phyloP scores from a whole-genome alignment of 1,140 invertebrate genomes.

The Aplysia californica region DNA sequence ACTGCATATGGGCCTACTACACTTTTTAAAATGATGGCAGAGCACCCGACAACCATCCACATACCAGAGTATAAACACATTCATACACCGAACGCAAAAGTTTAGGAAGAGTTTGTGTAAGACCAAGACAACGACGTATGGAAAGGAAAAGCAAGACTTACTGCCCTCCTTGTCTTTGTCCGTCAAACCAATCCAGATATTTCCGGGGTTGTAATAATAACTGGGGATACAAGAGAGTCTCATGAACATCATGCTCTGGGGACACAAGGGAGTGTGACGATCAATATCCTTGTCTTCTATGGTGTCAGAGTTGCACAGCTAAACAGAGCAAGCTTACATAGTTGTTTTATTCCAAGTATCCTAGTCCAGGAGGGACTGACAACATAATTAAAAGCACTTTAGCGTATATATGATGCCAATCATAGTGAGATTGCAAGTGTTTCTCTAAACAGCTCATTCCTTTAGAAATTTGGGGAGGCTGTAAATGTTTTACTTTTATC shows the following conservation, averaged over 20 bases:
- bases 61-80: background rate
- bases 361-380: background rate
- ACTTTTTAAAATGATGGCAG: background rate
- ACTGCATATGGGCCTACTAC: background rate
- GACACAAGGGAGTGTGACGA: background rate
- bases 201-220: background rate
- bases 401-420: too few relatives aligned
- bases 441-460: too few relatives aligned
- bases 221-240: background rate
- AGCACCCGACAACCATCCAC: background rate
- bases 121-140: background rate
- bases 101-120: too few relatives aligned
- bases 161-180: conserved; percentile 41
- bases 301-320: background rate
- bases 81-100: too few relatives aligned
- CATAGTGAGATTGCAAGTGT: too few relatives aligned
- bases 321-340: background rate
- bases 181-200: conserved; percentile 57
- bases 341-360: background rate
- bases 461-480: too few relatives aligned
- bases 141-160: conserved; percentile 17
- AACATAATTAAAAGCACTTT: too few relatives aligned
- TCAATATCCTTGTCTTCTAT: background rate
- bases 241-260: background rate
- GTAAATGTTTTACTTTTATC: too few relatives aligned